A percentile compares a stretch with the other conserved stretches of the same genome.
These are phyloP conservation scores for Amphipyra tragopoginis DNA, from an alignment of 2,888 invertebrate species.

Conservation along the genomic window DNA sequence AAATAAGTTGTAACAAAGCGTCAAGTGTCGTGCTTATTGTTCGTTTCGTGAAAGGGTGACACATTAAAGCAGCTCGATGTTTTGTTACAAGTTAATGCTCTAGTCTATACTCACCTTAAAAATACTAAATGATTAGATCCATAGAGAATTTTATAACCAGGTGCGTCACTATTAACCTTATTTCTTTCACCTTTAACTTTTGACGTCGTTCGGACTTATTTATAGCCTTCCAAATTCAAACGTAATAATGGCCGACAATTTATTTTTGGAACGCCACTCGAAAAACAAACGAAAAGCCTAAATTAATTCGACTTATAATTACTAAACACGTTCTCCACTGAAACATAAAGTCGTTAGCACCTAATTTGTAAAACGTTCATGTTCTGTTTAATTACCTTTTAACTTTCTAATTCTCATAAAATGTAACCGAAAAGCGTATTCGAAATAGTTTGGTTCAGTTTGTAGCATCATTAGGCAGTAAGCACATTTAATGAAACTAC, in stretches of 20 bases:
- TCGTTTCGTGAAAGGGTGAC: too few species aligned
- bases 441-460: conserved; percentile 24
- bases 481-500: conserved; percentile 7
- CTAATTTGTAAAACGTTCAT: conserved; percentile 35
- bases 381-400: conserved; percentile 16
- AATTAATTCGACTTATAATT: conserved; percentile 21
- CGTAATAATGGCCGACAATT: neutral
- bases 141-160: neutral
- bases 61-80: too few species aligned
- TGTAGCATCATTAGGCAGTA: conserved; percentile 11
- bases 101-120: too few species aligned
- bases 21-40: too few species aligned
- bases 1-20: too few species aligned
- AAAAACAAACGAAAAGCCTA: conserved; percentile 3
- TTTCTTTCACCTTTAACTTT: neutral
- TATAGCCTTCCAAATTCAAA: conserved; percentile 15
- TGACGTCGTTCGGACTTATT: conserved; percentile 5
- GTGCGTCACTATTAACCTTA: conserved; percentile 1
- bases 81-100: too few species aligned
- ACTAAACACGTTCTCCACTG: conserved; percentile 7
- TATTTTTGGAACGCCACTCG: neutral
- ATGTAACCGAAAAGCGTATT: conserved; percentile 19
- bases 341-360: conserved; percentile 18
- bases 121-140: neutral
- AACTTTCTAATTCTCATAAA: conserved; percentile 29